These are phyloP conservation scores for Notamacropus eugenii DNA, from an alignment of 2,797 vertebrate genomes.

Conservation along the genomic window DNA sequence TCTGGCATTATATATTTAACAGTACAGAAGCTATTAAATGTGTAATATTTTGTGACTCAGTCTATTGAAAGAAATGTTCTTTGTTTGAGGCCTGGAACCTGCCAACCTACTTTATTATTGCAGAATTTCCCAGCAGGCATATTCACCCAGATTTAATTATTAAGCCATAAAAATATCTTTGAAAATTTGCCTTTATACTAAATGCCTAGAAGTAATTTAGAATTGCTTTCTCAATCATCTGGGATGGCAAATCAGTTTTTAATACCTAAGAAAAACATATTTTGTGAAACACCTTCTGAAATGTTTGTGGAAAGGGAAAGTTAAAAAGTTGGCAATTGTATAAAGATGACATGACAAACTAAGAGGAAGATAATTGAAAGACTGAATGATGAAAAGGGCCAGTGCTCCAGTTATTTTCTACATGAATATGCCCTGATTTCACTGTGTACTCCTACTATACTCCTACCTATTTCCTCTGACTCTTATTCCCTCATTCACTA, in stretches of 20 bases:
- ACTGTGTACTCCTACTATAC: background rate
- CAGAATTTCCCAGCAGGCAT: slow-evolving; percentile 59
- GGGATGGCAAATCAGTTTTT: slow-evolving; percentile 59
- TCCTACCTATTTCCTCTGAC: background rate
- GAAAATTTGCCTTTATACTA: slow-evolving; percentile 67
- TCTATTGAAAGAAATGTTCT: slow-evolving; percentile 61
- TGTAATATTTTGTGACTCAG: slow-evolving; percentile 62
- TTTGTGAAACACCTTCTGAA: slow-evolving; percentile 41
- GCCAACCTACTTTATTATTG: slow-evolving; percentile 67
- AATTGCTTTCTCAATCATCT: slow-evolving; percentile 67
- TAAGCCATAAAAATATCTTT: slow-evolving; percentile 72
- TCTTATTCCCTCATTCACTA: slow-evolving; percentile 51
- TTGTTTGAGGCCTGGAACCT: slow-evolving; percentile 66
- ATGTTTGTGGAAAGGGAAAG: slow-evolving; percentile 53
- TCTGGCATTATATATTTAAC: slow-evolving; percentile 58
- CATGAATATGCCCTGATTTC: slow-evolving; percentile 42
- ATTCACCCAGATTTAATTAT: slow-evolving; percentile 74
- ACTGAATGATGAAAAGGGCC: slow-evolving; percentile 58
- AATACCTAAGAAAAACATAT: background rate
- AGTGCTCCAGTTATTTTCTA: slow-evolving; percentile 59
- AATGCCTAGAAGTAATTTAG: slow-evolving; percentile 71
- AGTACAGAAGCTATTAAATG: slow-evolving; percentile 66
- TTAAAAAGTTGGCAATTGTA: slow-evolving; percentile 15
- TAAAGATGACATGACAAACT: slow-evolving; percentile 45
- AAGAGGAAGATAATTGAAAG: slow-evolving; percentile 52